Conservation (phyloP, 2,888 invertebrate species). For the Dysmachus trigonus region DNA sequence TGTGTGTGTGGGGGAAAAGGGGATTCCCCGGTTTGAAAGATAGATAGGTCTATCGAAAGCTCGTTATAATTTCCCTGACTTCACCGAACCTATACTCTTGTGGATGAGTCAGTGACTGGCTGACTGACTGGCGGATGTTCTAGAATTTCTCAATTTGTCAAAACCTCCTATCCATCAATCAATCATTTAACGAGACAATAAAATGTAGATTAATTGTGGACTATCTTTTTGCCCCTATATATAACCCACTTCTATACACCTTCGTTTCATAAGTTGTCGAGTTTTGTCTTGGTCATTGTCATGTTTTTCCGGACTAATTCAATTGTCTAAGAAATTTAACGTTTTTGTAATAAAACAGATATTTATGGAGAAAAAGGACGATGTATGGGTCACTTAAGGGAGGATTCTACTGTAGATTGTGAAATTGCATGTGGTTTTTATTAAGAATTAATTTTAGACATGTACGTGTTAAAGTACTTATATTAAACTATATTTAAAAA, state of each 20-base stretch:
- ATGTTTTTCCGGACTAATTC: not conserved
- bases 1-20: not conserved
- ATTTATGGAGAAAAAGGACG: not conserved
- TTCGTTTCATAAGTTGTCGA: not conserved
- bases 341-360: not conserved
- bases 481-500: too few species aligned
- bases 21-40: not conserved
- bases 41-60: not conserved
- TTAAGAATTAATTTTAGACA: too few species aligned
- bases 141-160: slow-evolving; percentile 34
- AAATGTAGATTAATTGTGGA: slow-evolving; percentile 21
- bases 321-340: not conserved
- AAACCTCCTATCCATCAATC: slow-evolving; percentile 18
- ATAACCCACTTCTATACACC: not conserved
- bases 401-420: too few species aligned
- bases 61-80: not conserved
- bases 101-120: not conserved
- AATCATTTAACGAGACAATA: slow-evolving; percentile 32
- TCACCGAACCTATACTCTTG: not conserved
- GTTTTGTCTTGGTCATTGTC: not conserved
- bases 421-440: too few species aligned
- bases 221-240: not conserved
- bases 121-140: not conserved
- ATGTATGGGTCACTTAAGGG: too few species aligned
- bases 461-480: too few species aligned